Evolutionary conservation across 2,113 vertebrate genomes (phyloP), one percentile per base, ranked within the genome.

Genomic region (Bungarus multicinctus): DNA sequence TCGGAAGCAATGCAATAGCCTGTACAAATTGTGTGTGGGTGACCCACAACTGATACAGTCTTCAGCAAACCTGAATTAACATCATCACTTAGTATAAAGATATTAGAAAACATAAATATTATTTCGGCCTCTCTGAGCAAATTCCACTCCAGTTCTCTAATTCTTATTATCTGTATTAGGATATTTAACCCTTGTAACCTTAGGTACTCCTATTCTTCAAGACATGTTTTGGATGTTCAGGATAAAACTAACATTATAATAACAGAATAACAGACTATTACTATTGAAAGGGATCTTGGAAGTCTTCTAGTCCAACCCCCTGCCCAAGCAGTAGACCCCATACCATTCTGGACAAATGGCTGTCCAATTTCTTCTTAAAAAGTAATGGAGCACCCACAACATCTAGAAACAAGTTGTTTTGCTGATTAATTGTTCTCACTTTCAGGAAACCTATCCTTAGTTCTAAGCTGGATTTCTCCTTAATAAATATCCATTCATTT

Each of bases 31-130:
- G 12, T 87, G 12, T 87, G 54, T 74, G 11, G 27, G 20, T 89
- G 53, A 90, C 69, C 85, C 90, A 93, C 55, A 30, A 30, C 69
- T n/a, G 27, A 2, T 0, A 0, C 34, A 3, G 90, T 93, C 45
- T 52, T 89, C 39, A 9, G 57, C 90, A 92, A 90, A 27, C n/a
- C 88, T 89, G 34, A 64, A 92, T 93, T n/a, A 69, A 4, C 25
- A 6, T 39, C 47, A 47, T 94, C 91, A 57, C 85, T 95, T 34
- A 30, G 27, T 52, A 89, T 64, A 93, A 3, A n/a, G 22, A 47
- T 39, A 43, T 69, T 20, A 91, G 1, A 0, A 39, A 20, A 88
- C 69, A 60, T 23, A 47, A 50, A 89, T 45, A 25, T 18, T 69
- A 27, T 27, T 30, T 30, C 23, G 20, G 45, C 39, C 74, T 81